Base-by-base conservation (phyloP, 2,797 vertebrate species). In the Natrix natrix region DNA sequence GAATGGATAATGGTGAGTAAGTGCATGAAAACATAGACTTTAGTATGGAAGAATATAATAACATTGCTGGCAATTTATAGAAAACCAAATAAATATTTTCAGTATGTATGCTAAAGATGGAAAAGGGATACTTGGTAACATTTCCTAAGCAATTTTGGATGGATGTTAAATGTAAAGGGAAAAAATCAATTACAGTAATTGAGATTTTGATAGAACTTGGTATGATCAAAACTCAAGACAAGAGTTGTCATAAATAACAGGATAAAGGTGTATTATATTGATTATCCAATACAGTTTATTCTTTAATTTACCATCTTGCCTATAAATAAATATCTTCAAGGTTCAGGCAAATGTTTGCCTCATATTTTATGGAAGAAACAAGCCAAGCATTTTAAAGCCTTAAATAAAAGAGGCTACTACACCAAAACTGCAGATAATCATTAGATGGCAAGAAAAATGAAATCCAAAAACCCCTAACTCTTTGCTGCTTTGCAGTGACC, bases 241-340 rank as follows among this genome's bases (percentile, higher is more conserved):
- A 83, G 17, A 55, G 13, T 66, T 89, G 43, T 55, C 28, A 89
- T 91, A 86, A 89, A 93, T 66, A 83, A 37, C 56, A 90, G 13
- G 56, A 87, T 48, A 92, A 90, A n/a, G 24, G 43, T 74, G 69
- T 94, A 90, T 91, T 88, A 90, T 63, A 94, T 87, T 60, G 89
- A 92, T 92, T 92, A 88, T 52, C 56, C 14, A 88, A 88, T 59
- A 61, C 56, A 92, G 61, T 88, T 88, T 90, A 57, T 83, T 91
- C 28, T 90, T 88, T 90, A 86, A 91, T 93, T 93, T 92, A 61
- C 57, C 57, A 55, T 28, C 86, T 61, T 92, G 56, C 48, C 26
- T 78, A 88, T 54, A 69, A 63, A 63, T 59, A 56, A 37, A 92
- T 22, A 12, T 78, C 43, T 92, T 87, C 63, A 60, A 92, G n/a